Evolutionary conservation across 2,888 invertebrate genomes (phyloP).

Genomic region (Junonia oenone): DNA sequence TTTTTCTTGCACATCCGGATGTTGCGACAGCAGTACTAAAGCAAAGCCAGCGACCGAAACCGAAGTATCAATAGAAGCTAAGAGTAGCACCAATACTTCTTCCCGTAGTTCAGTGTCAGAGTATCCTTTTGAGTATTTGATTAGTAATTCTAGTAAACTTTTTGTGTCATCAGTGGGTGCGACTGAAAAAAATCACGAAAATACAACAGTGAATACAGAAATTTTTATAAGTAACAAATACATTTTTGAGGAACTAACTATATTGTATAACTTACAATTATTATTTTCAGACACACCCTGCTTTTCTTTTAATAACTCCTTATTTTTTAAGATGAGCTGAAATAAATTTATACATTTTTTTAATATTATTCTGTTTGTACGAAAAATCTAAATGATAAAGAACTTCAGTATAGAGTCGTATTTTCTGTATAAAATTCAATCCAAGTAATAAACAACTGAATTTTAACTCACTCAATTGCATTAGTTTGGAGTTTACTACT

Average conservation of each 20-base stretch:
- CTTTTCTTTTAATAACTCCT: neutral
- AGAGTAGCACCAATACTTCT: slow-evolving; percentile 41
- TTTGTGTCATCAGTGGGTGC: neutral
- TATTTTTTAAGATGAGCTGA: neutral
- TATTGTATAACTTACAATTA: neutral
- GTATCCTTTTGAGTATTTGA: slow-evolving; percentile 26
- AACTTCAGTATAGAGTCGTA: too few species aligned
- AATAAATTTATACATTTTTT: neutral
- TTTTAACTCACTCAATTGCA: too few species aligned
- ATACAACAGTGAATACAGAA: too few species aligned
- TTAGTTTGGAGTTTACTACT: too few species aligned
- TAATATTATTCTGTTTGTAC: too few species aligned
- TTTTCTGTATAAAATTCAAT: too few species aligned
- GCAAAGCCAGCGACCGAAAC: slow-evolving; percentile 42
- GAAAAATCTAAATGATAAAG: too few species aligned
- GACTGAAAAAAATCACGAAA: too few species aligned
- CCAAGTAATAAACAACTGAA: too few species aligned
- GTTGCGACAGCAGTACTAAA: slow-evolving; percentile 38
- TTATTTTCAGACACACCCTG: neutral
- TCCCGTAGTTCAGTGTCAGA: slow-evolving; percentile 42
- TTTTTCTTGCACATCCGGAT: slow-evolving; percentile 45
- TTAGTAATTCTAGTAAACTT: neutral
- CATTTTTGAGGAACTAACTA: too few species aligned
- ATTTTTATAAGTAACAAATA: too few species aligned
- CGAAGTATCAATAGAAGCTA: slow-evolving; percentile 51